Conservation (phyloP, 2,113 vertebrate genomes). For the Bufo bufo region DNA sequence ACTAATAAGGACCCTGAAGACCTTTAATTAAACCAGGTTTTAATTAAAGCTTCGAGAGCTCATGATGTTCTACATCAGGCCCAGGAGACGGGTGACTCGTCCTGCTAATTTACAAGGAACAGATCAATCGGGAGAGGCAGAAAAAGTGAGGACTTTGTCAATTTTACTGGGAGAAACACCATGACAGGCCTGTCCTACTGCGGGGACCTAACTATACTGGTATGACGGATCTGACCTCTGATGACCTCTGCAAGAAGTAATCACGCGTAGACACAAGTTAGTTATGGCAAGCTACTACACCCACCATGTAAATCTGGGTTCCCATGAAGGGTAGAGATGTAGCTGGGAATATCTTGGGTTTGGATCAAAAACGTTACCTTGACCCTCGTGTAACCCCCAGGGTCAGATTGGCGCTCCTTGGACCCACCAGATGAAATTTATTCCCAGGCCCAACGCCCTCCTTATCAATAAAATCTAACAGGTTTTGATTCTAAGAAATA, state of each 20-base stretch:
- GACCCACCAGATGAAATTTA: too few species aligned
- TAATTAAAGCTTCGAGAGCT: slow-evolving; percentile 84
- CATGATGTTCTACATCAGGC: slow-evolving; percentile 71
- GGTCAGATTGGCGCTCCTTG: too few species aligned
- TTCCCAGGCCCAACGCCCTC: too few species aligned
- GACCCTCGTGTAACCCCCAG: too few species aligned
- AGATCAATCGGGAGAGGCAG: slow-evolving; percentile 64
- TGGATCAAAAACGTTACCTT: too few species aligned
- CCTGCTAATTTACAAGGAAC: slow-evolving; percentile 63
- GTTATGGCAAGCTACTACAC: too few species aligned
- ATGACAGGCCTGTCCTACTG: background rate
- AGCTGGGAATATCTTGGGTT: too few species aligned
- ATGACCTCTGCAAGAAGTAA: background rate
- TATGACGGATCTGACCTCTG: background rate
- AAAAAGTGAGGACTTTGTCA: slow-evolving; percentile 62
- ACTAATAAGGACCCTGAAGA: slow-evolving; percentile 86
- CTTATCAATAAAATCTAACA: too few species aligned
- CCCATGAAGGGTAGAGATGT: too few species aligned
- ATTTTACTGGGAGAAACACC: slow-evolving; percentile 53
- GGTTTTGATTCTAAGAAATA: too few species aligned
- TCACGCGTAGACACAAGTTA: background rate
- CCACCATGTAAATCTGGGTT: background rate
- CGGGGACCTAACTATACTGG: background rate
- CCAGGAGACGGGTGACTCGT: slow-evolving; percentile 67
- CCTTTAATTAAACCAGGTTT: slow-evolving; percentile 95